Conservation (phyloP, 1,140 invertebrate species). For the Probaryconus sp. region DNA sequence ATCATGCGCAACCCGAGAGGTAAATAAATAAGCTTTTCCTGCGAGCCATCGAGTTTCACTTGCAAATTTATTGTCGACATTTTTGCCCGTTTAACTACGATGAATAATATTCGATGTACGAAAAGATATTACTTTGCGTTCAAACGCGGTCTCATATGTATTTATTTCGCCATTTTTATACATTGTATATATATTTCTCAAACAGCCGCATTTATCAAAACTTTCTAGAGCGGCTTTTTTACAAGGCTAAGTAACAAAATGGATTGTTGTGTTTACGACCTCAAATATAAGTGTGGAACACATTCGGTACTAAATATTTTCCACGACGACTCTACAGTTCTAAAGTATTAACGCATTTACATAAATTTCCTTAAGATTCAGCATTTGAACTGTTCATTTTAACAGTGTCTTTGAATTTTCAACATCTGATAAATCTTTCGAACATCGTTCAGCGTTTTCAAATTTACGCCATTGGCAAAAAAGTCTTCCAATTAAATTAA, state of each 20-base stretch:
- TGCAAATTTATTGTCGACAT: constrained; percentile 63
- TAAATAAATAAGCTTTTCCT: constrained; percentile 66
- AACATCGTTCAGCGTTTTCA: no score
- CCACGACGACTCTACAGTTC: no score
- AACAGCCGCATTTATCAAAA: constrained; percentile 55
- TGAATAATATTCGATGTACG: constrained; percentile 64
- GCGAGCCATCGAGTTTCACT: constrained; percentile 63
- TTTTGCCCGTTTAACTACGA: constrained; percentile 64
- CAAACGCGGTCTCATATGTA: constrained; percentile 54
- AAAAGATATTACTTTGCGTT: constrained; percentile 60
- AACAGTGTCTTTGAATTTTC: no score
- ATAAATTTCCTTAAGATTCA: no score
- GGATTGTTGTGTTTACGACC: no score
- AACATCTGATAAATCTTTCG: no score
- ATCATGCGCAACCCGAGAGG: constrained; percentile 63
- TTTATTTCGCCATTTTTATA: constrained; percentile 58
- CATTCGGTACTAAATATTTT: no score
- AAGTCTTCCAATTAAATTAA: no score
- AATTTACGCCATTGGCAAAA: no score
- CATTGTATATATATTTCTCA: constrained; percentile 58
- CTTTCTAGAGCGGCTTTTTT: constrained; percentile 36
- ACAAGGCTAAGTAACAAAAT: constrained; percentile 56
- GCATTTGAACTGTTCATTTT: no score
- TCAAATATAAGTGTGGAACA: no score
- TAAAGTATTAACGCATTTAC: no score